Percentiles rank a stretch among this genome's conserved stretches.
Conservation (phyloP, 2,888 invertebrate genomes). For the Machimus atricapillus region DNA sequence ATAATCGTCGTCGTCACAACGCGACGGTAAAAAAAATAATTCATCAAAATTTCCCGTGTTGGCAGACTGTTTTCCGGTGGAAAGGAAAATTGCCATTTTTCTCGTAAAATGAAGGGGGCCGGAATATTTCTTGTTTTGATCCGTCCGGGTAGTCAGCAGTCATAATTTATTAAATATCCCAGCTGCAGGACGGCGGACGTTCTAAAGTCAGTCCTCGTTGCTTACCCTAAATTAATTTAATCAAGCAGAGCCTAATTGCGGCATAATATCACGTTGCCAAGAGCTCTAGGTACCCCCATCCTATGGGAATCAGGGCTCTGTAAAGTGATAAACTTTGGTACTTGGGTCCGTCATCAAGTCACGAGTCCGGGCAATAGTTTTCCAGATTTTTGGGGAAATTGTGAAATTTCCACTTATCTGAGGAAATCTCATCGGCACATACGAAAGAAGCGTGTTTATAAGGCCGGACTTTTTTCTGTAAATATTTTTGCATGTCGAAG, state of each 20-base stretch:
- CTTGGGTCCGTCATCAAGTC: neutral
- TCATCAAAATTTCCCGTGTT: neutral
- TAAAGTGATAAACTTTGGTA: neutral
- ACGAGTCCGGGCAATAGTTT: neutral
- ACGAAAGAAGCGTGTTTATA: neutral
- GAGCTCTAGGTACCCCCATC: neutral
- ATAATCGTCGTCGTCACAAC: neutral
- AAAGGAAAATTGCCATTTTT: neutral
- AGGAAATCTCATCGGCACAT: neutral
- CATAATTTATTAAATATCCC: neutral
- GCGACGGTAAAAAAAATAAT: neutral
- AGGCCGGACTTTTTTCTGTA: neutral
- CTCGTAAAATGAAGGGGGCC: neutral
- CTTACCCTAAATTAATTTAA: constrained; percentile 11
- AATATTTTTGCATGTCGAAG: neutral
- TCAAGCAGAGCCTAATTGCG: constrained; percentile 10
- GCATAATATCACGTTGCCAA: constrained; percentile 6
- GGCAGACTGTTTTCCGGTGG: neutral
- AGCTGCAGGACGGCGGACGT: neutral
- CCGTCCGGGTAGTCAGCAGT: neutral
- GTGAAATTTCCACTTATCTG: neutral
- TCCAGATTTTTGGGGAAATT: neutral
- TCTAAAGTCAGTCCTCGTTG: neutral
- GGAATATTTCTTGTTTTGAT: neutral
- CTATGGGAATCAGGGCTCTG: neutral